These are phyloP conservation scores for Cheilosia pagana DNA, from an alignment of 2,888 invertebrate species.

Conservation along the genomic window DNA sequence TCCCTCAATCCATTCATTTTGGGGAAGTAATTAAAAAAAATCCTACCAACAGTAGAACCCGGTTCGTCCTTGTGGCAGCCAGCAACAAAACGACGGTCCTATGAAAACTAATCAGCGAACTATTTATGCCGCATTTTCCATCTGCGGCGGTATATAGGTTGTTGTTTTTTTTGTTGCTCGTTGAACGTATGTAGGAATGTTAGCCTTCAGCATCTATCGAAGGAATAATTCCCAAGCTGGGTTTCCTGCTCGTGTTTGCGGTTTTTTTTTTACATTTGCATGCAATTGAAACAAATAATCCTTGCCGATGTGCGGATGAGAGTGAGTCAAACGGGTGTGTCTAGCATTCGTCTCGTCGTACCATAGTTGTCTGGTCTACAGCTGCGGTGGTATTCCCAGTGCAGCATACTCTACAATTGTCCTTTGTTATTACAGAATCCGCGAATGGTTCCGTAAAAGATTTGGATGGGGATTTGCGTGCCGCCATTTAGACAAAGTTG, in stretches of 20 bases:
- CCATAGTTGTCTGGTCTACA: constrained; percentile 15
- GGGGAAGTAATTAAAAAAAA: constrained; percentile 49
- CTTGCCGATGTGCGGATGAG: neutral
- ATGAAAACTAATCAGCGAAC: constrained; percentile 67
- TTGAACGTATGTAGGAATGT: neutral
- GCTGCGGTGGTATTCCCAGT: constrained; percentile 17
- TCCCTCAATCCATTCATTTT: constrained; percentile 31
- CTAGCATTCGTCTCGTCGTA: constrained; percentile 27
- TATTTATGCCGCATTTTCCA: constrained; percentile 48
- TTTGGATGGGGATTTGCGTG: constrained; percentile 64
- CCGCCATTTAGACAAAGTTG: constrained; percentile 54
- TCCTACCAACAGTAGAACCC: constrained; percentile 4
- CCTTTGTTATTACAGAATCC: constrained; percentile 67
- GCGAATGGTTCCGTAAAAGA: constrained; percentile 52
- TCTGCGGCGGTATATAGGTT: constrained; percentile 4
- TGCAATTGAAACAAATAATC: constrained; percentile 68
- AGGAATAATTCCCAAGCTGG: constrained; percentile 20
- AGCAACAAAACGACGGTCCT: constrained; percentile 5
- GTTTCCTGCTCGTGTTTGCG: constrained; percentile 7
- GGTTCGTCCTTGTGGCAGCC: constrained; percentile 31
- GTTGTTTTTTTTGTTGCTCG: constrained; percentile 10
- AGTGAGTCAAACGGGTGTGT: constrained; percentile 10
- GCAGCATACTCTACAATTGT: constrained; percentile 41
- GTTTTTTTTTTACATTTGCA: constrained; percentile 5
- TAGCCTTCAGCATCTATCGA: constrained; percentile 12